These are phyloP conservation scores for Sesamia nonagrioides DNA, from an alignment of 1,140 invertebrate species.

Conservation along the genomic window DNA sequence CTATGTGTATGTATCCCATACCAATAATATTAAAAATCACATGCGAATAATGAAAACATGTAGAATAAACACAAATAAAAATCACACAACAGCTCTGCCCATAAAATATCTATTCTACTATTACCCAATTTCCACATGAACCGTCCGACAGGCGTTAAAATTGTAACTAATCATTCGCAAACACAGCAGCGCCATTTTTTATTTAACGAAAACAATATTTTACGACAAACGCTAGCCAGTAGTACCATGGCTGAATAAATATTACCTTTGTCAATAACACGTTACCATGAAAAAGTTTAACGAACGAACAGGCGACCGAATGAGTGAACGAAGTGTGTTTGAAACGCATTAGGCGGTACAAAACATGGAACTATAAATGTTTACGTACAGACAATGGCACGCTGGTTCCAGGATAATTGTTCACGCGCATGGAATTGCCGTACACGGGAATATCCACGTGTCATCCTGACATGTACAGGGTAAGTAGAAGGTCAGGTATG, in stretches of 20 bases:
- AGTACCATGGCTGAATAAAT: slow-evolving; percentile 42
- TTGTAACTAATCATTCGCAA: slow-evolving; percentile 40
- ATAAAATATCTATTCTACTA: background rate
- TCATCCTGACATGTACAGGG: slow-evolving; percentile 18
- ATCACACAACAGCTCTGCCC: background rate
- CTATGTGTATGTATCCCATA: too few species aligned
- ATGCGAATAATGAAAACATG: too few species aligned
- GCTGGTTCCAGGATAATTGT: slow-evolving; percentile 49
- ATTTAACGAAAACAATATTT: slow-evolving; percentile 35
- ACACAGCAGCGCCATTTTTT: slow-evolving; percentile 24
- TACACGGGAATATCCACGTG: slow-evolving; percentile 49
- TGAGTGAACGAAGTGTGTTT: slow-evolving; percentile 34
- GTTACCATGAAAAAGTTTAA: slow-evolving; percentile 26
- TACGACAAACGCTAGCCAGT: slow-evolving; percentile 11
- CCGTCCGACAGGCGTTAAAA: background rate
- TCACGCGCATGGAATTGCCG: slow-evolving; percentile 49
- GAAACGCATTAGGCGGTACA: slow-evolving; percentile 23
- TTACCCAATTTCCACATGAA: slow-evolving; percentile 19
- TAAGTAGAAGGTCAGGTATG: background rate
- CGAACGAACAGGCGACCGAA: slow-evolving; percentile 6
- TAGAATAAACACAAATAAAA: background rate
- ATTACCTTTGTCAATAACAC: slow-evolving; percentile 45
- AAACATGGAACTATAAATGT: slow-evolving; percentile 48
- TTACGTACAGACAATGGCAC: slow-evolving; percentile 46
- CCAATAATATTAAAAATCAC: too few species aligned